Percentiles rank a stretch among this genome's conserved stretches.
phyloP scores from a whole-genome alignment of 2,888 invertebrate genomes.

The Buathra laborator region DNA sequence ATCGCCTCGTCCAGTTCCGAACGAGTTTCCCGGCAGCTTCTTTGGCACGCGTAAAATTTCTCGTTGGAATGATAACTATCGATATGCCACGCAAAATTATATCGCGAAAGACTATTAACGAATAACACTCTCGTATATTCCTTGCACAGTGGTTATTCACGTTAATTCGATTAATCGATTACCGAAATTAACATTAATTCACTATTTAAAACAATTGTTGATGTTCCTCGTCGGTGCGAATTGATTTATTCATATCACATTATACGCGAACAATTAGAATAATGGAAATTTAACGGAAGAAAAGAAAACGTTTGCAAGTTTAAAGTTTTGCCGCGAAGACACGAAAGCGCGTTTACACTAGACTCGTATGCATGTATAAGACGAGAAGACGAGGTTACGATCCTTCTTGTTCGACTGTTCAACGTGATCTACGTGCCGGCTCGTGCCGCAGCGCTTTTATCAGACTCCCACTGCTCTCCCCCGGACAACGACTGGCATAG shows the following conservation, averaged over 20 bases:
- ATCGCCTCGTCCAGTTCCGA: not conserved
- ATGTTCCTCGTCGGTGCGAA: not conserved
- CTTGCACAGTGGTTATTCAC: conserved; percentile 7
- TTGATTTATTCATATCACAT: not conserved
- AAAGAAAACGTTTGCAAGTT: not conserved
- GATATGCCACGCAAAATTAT: not conserved
- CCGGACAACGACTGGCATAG: conserved; percentile 13
- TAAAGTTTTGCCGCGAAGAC: conserved; percentile 7
- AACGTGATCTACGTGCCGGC: conserved; percentile 80
- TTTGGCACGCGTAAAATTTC: not conserved
- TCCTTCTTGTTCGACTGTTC: conserved; percentile 76
- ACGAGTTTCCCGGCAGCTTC: conserved; percentile 6
- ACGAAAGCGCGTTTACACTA: not conserved
- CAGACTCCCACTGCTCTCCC: conserved; percentile 54
- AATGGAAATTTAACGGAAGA: not conserved
- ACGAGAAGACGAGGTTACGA: conserved; percentile 21
- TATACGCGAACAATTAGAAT: no score
- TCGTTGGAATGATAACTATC: conserved; percentile 37
- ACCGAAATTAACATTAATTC: not conserved
- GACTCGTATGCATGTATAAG: conserved; percentile 9
- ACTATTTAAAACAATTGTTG: conserved; percentile 4
- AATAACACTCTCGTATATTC: conserved; percentile 24
- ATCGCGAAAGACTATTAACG: not conserved
- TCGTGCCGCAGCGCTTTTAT: conserved; percentile 75
- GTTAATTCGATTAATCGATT: not conserved